Evolutionary conservation across 2,888 invertebrate species (phyloP).

Genomic region (Bruchidius siliquastri): DNA sequence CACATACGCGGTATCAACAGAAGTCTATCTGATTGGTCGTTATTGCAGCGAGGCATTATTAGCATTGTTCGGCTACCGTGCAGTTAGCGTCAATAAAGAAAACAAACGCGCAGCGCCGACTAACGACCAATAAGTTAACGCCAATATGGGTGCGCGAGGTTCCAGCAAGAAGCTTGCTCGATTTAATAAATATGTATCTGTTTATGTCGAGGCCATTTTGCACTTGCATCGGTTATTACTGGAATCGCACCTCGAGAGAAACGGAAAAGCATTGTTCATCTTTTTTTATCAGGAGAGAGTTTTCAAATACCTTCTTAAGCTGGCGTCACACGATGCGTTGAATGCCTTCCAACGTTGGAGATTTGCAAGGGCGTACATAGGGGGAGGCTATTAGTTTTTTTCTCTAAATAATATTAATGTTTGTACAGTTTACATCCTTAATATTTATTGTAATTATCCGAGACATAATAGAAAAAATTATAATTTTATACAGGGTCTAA

Average conservation of each 20-base stretch:
- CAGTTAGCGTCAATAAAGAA: not conserved
- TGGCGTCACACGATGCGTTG: too few relatives aligned
- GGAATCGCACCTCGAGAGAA: not conserved
- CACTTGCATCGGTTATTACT: constrained; percentile 10
- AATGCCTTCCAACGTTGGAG: too few relatives aligned
- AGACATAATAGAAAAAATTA: too few relatives aligned
- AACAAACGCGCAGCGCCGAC: not conserved
- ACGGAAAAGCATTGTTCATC: not conserved
- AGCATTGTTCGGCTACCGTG: not conserved
- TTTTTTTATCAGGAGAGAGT: too few relatives aligned
- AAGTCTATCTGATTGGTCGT: not conserved
- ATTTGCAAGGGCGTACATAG: too few relatives aligned
- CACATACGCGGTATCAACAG: not conserved
- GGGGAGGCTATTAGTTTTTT: too few relatives aligned
- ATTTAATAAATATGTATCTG: constrained; percentile 16
- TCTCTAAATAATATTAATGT: too few relatives aligned
- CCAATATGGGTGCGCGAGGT: not conserved
- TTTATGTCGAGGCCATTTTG: constrained; percentile 3
- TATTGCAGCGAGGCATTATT: not conserved
- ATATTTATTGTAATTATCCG: too few relatives aligned
- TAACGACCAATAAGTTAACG: not conserved
- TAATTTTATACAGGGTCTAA: too few relatives aligned
- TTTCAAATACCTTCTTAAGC: too few relatives aligned
- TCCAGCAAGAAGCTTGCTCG: not conserved
- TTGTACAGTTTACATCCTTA: too few relatives aligned